Base-by-base conservation (phyloP, 1,140 invertebrate genomes). In the Bemisia tabaci region DNA sequence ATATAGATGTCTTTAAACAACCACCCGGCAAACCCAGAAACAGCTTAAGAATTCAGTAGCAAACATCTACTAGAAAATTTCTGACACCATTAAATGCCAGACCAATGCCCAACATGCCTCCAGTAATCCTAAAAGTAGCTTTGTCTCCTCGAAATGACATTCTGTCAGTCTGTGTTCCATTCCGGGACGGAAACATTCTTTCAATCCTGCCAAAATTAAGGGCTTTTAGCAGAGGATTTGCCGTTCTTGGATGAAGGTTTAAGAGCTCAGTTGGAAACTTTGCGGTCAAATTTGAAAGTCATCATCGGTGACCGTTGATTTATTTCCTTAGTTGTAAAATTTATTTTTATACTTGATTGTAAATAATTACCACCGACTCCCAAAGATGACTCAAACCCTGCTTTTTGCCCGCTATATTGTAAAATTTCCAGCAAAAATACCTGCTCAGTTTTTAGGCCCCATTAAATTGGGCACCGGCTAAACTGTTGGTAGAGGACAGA, bases 121-220 rank as follows among this genome's bases (percentile, higher is more conserved):
- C 67, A 58, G 67, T 70, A 5, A 70, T 67, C 17, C 69, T 67
- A 22, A 68, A 68, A 65, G 76, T 86, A 59, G 80, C 79, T n/a
- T n/a, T n/a, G n/a, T n/a, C n/a, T n/a, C n/a, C n/a, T n/a, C n/a
- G n/a, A n/a, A n/a, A n/a, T n/a, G n/a, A n/a, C n/a, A n/a, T n/a
- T n/a, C 5, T 9, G 17, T 48, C 17, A 5, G 33, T 9, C 17
- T 48, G 5, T 48, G 5, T 48, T 48, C 5, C 17, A 9, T 9
- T 48, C 17, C 17, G 17, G 33, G n/a, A n/a, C n/a, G n/a, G n/a
- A n/a, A n/a, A n/a, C n/a, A 17, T 48, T 5, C 33, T 48, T 9
- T 48, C 33, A 5, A 48, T 48, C 33, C 17, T 48, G 33, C 33
- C 33, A 48, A 48, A n/a, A 48, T 17, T 17, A 48, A 48, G 33